These are phyloP conservation scores for Poeciliopsis retropinna DNA, from an alignment of 2,113 vertebrate species.

Conservation along the genomic window DNA sequence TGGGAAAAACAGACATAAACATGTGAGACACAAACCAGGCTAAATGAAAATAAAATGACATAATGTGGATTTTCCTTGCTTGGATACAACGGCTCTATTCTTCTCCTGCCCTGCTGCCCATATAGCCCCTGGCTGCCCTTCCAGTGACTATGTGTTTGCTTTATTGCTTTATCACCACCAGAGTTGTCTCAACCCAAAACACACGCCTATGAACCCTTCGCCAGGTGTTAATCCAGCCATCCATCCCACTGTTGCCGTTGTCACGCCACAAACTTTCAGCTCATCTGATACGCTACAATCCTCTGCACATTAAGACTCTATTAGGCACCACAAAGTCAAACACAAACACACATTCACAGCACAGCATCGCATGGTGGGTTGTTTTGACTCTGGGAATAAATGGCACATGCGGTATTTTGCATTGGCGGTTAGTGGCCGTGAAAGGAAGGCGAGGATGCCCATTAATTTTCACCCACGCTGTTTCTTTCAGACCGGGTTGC, in stretches of 20 bases:
- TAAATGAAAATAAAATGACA: not conserved
- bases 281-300: conserved; percentile 64
- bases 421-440: conserved; percentile 68
- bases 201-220: conserved; percentile 10
- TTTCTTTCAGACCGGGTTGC: conserved; percentile 11
- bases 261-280: conserved; percentile 63
- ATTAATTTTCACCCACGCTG: conserved; percentile 65
- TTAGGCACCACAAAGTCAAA: conserved; percentile 53
- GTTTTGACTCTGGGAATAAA: conserved; percentile 79
- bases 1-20: not conserved
- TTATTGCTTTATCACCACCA: conserved; percentile 61
- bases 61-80: conserved; percentile 22
- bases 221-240: conserved; percentile 76
- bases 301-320: conserved; percentile 73
- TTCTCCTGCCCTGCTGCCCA: conserved; percentile 51
- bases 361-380: conserved; percentile 44
- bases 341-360: conserved; percentile 16
- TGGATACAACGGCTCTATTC: conserved; percentile 58
- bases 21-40: not conserved
- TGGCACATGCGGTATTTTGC: conserved; percentile 76
- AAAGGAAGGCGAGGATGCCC: conserved; percentile 64
- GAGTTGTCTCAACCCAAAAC: conserved; percentile 20
- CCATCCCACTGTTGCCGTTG: conserved; percentile 67
- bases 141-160: conserved; percentile 41
- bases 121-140: conserved; percentile 56